Conservation (phyloP, 2,797 vertebrate genomes). For the Enteromius argenteus region DNA sequence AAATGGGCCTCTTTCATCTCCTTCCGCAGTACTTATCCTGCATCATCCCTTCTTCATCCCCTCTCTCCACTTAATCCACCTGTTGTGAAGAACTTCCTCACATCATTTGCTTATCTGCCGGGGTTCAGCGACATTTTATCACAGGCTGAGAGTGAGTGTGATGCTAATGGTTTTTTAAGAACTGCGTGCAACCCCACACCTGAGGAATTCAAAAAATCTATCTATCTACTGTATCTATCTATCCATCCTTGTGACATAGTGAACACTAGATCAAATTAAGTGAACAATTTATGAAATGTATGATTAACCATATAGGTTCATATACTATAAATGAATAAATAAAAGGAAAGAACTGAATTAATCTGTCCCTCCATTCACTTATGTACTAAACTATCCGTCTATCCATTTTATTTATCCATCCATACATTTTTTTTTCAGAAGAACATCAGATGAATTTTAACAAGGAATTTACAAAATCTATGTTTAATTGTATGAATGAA, state of each 20-base stretch:
- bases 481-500: not conserved
- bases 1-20: constrained; percentile 66
- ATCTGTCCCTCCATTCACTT: not conserved
- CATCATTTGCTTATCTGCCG: constrained; percentile 56
- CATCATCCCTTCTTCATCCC: constrained; percentile 59
- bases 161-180: constrained; percentile 49
- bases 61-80: constrained; percentile 56
- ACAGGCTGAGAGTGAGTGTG: constrained; percentile 25
- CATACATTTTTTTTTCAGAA: too few species aligned
- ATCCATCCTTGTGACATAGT: not conserved
- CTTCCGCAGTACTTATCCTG: constrained; percentile 59
- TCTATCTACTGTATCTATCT: not conserved
- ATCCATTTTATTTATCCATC: too few species aligned
- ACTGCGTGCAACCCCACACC: not conserved
- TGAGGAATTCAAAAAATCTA: not conserved
- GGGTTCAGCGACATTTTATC: constrained; percentile 43
- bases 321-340: not conserved
- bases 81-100: constrained; percentile 59
- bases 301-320: not conserved
- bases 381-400: not conserved
- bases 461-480: not conserved
- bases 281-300: not conserved
- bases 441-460: not conserved
- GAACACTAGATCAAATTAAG: not conserved
- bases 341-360: not conserved